Evolutionary conservation across 2,888 invertebrate species (phyloP), one percentile per base, ranked within the genome.

Genomic region (Cremastobaeus sp.): DNA sequence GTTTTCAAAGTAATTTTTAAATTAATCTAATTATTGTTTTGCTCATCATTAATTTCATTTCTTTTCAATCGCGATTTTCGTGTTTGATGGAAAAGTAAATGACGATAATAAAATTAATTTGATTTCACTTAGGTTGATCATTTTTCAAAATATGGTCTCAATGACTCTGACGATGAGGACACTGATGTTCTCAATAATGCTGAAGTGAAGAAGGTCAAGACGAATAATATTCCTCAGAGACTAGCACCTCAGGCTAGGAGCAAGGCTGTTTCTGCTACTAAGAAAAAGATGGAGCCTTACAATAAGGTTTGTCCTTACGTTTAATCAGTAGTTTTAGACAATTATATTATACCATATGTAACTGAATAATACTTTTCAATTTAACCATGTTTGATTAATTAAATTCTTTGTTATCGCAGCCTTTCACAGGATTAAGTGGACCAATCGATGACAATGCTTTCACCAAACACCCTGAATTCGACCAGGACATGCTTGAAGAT

Each of bases 131-230:
- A 93, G 93, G 95, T 96, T 41, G 94, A 96, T 62, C 98, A 98
- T 88, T 98, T 98, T 88, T 97, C 97, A 11, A 97, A 97, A 84
- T 98, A 98, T 86, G 96, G 96, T 0, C 88, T 96, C 1, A 93
- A 92, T 6, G 97, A 97, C 77, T 95, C 95, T 0, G 96, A 96
- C 74, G 97, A 97, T 65, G 96, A 96, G 2, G 94, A 93, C 25
- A 90, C 89, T 25, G 62, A 89, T 86, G 20, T 64, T 83, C 80
- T 89, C 83, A 77, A 78, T 77, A 77, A 84, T 32, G 64, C 76
- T 9, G 80, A 79, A 28, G 76, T 79, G 0, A 80, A 82, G 47
- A 81, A 71, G 15, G 15, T 69, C 2, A 73, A 75, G 45, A 35
- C 34, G 0, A 50, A 52, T 15, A 55, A 55, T 65, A 37, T 34